Evolutionary conservation across 2,888 invertebrate genomes (phyloP).

Genomic region (Drosophila demipolita): DNA sequence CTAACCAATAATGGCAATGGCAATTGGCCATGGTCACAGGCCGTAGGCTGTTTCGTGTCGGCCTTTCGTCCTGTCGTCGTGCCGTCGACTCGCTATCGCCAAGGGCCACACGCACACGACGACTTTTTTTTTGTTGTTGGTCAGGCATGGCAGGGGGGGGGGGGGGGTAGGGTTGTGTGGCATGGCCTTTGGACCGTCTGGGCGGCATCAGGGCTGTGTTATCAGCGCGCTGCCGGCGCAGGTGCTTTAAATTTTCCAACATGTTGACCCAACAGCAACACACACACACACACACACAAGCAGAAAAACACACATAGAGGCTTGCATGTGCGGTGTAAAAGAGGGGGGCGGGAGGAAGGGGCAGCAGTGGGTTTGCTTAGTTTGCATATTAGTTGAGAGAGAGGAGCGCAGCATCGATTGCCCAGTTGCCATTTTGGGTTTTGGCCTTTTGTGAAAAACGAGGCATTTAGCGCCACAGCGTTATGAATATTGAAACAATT

Average conservation of each 20-base stretch:
- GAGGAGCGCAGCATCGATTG: constrained; percentile 40
- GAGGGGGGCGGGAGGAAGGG: not conserved
- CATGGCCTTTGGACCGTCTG: constrained; percentile 35
- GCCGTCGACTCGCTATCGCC: constrained; percentile 63
- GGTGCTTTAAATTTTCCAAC: constrained; percentile 77
- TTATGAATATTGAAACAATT: constrained; percentile 81
- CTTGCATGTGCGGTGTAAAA: constrained; percentile 11
- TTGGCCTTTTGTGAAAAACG: constrained; percentile 53
- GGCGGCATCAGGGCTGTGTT: constrained; percentile 54
- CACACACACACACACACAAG: constrained; percentile 19
- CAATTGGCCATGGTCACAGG: constrained; percentile 65
- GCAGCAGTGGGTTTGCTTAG: constrained; percentile 38
- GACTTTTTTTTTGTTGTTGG: constrained; percentile 5
- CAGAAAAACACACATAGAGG: constrained; percentile 14
- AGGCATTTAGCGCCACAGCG: constrained; percentile 76
- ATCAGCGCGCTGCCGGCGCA: constrained; percentile 61
- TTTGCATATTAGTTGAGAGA: constrained; percentile 62
- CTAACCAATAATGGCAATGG: constrained; percentile 77
- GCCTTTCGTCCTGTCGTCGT: constrained; percentile 16
- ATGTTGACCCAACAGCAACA: constrained; percentile 60
- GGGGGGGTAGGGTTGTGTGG: not conserved
- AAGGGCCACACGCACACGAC: constrained; percentile 57
- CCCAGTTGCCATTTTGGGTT: constrained; percentile 24
- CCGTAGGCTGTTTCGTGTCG: constrained; percentile 34
- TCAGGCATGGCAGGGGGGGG: not conserved